Conservation (phyloP, 2,797 vertebrate species). For the Mormyrops boulengeri region DNA sequence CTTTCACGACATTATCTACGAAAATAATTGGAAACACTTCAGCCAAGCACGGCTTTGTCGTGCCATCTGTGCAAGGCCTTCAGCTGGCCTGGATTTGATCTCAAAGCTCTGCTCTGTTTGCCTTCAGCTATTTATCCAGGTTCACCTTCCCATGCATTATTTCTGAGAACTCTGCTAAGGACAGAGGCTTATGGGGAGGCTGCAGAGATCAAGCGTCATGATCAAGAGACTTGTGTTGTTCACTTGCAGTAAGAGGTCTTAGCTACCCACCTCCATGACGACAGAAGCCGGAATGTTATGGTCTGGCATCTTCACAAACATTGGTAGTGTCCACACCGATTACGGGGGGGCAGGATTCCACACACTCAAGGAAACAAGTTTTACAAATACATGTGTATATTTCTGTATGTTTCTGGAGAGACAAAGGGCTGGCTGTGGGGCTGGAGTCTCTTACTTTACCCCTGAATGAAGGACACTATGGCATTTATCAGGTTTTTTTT, state of each 20-base stretch:
- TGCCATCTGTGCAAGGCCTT: neutral
- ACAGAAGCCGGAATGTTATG: neutral
- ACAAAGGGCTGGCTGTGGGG: neutral
- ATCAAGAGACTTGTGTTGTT: neutral
- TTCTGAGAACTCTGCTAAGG: neutral
- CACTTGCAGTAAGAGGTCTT: neutral
- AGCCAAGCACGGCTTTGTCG: neutral
- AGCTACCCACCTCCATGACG: neutral
- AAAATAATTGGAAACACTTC: neutral
- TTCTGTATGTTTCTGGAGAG: neutral
- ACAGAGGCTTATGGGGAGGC: neutral
- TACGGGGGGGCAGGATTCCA: neutral
- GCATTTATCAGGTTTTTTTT: neutral
- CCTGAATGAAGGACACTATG: neutral
- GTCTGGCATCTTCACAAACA: neutral
- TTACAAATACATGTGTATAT: neutral
- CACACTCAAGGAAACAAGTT: neutral
- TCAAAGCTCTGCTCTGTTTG: conserved; percentile 17
- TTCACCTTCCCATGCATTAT: conserved; percentile 24
- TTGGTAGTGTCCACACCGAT: too few relatives aligned
- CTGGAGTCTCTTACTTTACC: neutral
- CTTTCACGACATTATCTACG: neutral
- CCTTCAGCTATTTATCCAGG: conserved; percentile 25
- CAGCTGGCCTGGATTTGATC: neutral
- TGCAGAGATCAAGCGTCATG: neutral